Percentiles rank a stretch among this genome's conserved stretches.
Conservation (phyloP, 2,113 vertebrate species). For the Syngnathoides biaculeatus region DNA sequence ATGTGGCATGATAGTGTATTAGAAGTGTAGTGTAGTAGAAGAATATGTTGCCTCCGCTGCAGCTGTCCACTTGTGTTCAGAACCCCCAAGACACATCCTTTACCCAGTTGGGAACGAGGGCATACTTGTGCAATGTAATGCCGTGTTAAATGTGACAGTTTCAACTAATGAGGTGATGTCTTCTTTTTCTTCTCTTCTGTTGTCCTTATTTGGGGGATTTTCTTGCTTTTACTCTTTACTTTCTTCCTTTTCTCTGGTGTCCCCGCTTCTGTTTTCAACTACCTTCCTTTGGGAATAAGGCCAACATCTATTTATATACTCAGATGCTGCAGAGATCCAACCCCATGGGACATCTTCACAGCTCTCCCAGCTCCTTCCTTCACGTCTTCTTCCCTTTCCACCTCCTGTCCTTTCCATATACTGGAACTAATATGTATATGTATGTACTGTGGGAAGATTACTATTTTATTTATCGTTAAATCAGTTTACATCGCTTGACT, state of each 20-base stretch:
- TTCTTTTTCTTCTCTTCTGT: background rate
- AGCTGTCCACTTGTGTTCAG: background rate
- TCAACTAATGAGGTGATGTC: background rate
- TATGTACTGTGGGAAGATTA: slow-evolving; percentile 33
- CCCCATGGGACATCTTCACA: slow-evolving; percentile 59
- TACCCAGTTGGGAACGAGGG: slow-evolving; percentile 23
- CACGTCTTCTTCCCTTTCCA: slow-evolving; percentile 11
- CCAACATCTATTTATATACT: slow-evolving; percentile 71
- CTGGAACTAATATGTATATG: slow-evolving; percentile 15
- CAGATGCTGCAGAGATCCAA: slow-evolving; percentile 65
- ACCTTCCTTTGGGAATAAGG: slow-evolving; percentile 62
- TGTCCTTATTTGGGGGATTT: slow-evolving; percentile 53
- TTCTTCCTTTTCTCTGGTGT: slow-evolving; percentile 34
- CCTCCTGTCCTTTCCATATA: slow-evolving; percentile 37
- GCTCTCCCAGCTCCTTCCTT: slow-evolving; percentile 50
- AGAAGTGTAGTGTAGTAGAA: too few species aligned
- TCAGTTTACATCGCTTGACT: background rate
- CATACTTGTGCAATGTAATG: background rate
- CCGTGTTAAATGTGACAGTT: background rate
- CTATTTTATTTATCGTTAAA: slow-evolving; percentile 24
- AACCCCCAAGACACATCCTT: slow-evolving; percentile 2
- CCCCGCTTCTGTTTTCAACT: slow-evolving; percentile 54
- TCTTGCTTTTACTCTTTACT: slow-evolving; percentile 34
- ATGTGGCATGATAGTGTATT: too few species aligned
- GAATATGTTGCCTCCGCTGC: background rate